Evolutionary conservation across 35 echinoderm and acorn worm species (phyloP).

Genomic region (Heliocidaris tuberculata): DNA sequence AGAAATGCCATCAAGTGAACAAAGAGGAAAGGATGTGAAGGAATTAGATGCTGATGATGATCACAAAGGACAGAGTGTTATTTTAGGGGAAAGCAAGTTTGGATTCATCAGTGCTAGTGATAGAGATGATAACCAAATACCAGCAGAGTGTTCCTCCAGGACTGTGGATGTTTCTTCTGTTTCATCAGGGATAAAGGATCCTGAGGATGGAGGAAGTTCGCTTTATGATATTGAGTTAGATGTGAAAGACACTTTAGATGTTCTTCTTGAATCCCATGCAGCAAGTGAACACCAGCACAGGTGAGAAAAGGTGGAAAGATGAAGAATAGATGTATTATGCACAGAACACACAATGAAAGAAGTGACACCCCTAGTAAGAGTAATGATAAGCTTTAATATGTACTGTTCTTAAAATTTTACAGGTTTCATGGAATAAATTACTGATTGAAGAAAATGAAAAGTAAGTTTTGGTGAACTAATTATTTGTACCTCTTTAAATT

Average conservation of each 20-base stretch:
- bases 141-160: background rate
- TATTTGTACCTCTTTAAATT: no score
- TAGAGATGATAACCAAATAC: background rate
- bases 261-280: background rate
- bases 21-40: background rate
- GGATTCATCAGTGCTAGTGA: no score
- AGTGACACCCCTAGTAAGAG: background rate
- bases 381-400: background rate
- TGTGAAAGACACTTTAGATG: background rate
- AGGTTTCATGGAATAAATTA: background rate
- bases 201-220: background rate
- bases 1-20: background rate
- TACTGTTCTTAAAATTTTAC: background rate
- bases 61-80: background rate
- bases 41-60: background rate
- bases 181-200: background rate
- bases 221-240: conserved; percentile 17
- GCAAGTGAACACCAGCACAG: conserved; percentile 21
- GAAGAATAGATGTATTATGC: background rate
- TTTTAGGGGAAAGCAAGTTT: background rate
- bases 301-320: background rate
- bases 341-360: background rate
- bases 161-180: background rate
- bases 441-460: background rate
- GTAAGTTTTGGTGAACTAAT: background rate